Evolutionary conservation across 2,113 vertebrate species (phyloP), one percentile per base, ranked within the genome.

Genomic region (Sterna hirundo): DNA sequence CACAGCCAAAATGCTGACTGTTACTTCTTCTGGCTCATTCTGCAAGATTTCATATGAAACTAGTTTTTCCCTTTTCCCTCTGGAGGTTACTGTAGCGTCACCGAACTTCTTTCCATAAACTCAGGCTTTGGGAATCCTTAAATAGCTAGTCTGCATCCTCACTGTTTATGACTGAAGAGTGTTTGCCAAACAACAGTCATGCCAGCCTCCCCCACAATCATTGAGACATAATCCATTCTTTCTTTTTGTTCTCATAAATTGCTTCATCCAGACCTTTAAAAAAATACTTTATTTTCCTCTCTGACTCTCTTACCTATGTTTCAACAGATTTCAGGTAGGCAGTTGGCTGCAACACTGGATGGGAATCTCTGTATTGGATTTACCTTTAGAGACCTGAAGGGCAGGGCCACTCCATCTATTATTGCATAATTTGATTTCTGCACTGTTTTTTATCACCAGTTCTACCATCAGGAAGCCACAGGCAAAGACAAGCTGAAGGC

Each of bases 201-300:
- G 89, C 36, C 70, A 92, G 77, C 69, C 52, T 83, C 46, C 16
- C 29, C 69, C 76, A 58, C 72, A 86, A 38, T 55, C 54, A 58
- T 68, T 94, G 70, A 93, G 62, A 93, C n/a, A 62, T 62, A 86
- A 68, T 66, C 42, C 34, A 61, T 51, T 91, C 81, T 93, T 94
- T 91, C 87, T 85, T 91, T 95, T 54, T 94, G 34, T 88, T 91
- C 49, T 85, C 29, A 83, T 86, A 74, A 93, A 66, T 66, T 88
- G 15, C 62, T 89, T 84, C 54, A 86, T 86, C 60, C 68, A 93
- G 54, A 80, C 42, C 49, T 94, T 70, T 60, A 78, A 82, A 58
- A 86, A 84, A 40, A 66, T 6, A 54, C 32, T 64, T 92, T 81
- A 3, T 95, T 92, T 94, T 87, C 54, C 40, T 85, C 36, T 72